Conservation (phyloP, 2,888 invertebrate genomes). For the Cryptus armator region DNA sequence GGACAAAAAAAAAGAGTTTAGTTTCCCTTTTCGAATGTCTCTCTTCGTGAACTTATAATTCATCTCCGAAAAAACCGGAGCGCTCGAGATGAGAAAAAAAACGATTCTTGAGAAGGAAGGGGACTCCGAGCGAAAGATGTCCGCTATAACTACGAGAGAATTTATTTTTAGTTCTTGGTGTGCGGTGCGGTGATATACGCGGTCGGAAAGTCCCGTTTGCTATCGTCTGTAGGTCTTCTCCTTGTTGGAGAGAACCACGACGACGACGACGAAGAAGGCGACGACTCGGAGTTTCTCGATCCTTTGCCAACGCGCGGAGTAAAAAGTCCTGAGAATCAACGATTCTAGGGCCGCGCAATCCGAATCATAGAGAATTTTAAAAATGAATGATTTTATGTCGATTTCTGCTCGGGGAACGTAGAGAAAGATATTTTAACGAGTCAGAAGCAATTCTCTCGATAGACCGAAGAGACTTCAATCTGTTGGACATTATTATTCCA, state of each 20-base stretch:
- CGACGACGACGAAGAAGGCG: not conserved
- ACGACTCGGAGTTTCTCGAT: not conserved
- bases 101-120: not conserved
- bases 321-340: not conserved
- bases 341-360: not conserved
- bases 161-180: slow-evolving; percentile 58
- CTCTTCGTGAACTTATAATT: slow-evolving; percentile 18
- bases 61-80: slow-evolving; percentile 1
- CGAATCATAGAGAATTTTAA: not conserved
- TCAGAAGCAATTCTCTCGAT: slow-evolving; percentile 49
- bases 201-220: slow-evolving; percentile 48
- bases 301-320: not conserved
- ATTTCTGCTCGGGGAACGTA: slow-evolving; percentile 1
- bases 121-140: slow-evolving; percentile 32
- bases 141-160: slow-evolving; percentile 33
- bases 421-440: slow-evolving; percentile 28
- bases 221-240: slow-evolving; percentile 34
- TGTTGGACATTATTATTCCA: slow-evolving; percentile 63
- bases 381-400: slow-evolving; percentile 23
- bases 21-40: not conserved
- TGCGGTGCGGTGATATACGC: slow-evolving; percentile 19
- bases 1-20: not conserved
- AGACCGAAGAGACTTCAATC: slow-evolving; percentile 49
- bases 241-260: not conserved
- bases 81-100: not conserved